Base-by-base conservation (phyloP, 2,888 invertebrate species). In the Euproctis similis region DNA sequence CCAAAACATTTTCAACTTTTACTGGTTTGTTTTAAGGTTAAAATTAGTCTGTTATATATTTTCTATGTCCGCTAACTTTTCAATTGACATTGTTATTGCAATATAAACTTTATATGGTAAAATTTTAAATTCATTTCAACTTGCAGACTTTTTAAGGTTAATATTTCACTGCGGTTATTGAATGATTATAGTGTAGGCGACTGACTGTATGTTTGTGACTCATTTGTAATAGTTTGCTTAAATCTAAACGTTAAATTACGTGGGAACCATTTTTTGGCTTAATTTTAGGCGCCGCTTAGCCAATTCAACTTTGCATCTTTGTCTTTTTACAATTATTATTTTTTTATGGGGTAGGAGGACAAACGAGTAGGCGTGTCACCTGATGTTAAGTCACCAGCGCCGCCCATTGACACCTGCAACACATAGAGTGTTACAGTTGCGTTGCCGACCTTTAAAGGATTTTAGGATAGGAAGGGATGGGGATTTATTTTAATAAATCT, bases 101-200 rank as follows among this genome's bases (percentile, higher is more conserved):
- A 3, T 17, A 17, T 17, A 2, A 8, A 17, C 17, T 17, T 8
- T 17, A 4, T 17, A 4, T 2, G 6, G 6, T 17, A 2, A 2
- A 4, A 2, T 17, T 17, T 17, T 17, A 17, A 8, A 17, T 4
- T 2, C n/a, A 4, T 17, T 17, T 17, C n/a, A 8, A 6, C 17
- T 6, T 17, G 17, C n/a, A 17, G 2, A 6, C 6, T 17, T 17
- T 17, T 17, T 8, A 8, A 17, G 53, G 53, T 49, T 38, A 47
- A 34, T 43, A 39, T 39, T 38, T 30, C 30, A 42, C 16, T 18
- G 12, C 19, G 30, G 39, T 42, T 51, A 58, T 65, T 60, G 51
- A 42, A 58, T 63, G 60, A 60, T 56, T 41, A 40, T 29, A 28
- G 37, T 30, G 68, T 68, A 59, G 68, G 68, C 58, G 65, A 44